These are phyloP conservation scores for Bufotes viridis DNA, from an alignment of 2,797 vertebrate species.

Conservation along the genomic window DNA sequence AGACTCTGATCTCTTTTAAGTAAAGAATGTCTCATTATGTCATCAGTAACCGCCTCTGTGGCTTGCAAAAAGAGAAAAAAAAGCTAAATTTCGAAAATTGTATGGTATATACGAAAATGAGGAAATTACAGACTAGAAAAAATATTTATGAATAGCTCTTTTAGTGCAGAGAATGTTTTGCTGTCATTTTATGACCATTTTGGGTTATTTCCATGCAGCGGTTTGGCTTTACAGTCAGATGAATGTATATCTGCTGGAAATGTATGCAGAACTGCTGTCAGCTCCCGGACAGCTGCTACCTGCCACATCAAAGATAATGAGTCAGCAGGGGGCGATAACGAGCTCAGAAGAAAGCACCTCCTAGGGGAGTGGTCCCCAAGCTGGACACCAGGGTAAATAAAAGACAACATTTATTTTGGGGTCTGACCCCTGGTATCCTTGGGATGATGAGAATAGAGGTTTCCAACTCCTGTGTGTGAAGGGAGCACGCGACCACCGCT, in stretches of 20 bases:
- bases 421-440: too few species aligned
- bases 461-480: too few species aligned
- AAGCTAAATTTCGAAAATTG: neutral
- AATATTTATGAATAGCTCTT: neutral
- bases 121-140: neutral
- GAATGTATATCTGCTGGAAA: neutral
- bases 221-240: neutral
- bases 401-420: too few species aligned
- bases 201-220: neutral
- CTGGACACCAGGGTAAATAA: too few species aligned
- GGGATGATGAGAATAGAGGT: too few species aligned
- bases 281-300: too few species aligned
- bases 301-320: too few species aligned
- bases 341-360: too few species aligned
- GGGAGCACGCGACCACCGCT: too few species aligned
- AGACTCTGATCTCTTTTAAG: neutral
- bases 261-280: too few species aligned
- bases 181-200: neutral
- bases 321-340: too few species aligned
- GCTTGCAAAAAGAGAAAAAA: neutral
- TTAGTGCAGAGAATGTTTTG: neutral
- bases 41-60: neutral
- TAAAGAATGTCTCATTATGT: conserved; percentile 16
- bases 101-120: neutral
- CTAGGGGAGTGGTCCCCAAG: too few species aligned